These are phyloP conservation scores for Papilio gigon DNA, from an alignment of 2,888 invertebrate species.

Conservation along the genomic window DNA sequence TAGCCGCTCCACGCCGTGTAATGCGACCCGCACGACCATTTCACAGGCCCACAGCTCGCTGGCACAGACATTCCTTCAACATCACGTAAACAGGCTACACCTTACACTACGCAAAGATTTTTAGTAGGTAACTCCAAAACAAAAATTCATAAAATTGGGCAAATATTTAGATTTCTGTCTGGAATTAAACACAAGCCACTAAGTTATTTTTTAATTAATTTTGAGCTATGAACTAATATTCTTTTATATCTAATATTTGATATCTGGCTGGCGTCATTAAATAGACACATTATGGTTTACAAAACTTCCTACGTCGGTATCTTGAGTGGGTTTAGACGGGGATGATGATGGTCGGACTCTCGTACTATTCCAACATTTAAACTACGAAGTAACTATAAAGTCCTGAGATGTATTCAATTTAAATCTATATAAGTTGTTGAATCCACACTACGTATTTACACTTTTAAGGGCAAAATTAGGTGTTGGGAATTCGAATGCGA, in stretches of 20 bases:
- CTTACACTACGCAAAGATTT: neutral
- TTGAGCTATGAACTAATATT: too few species aligned
- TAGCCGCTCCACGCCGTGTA: conserved; percentile 35
- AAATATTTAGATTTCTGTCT: too few species aligned
- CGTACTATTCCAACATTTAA: neutral
- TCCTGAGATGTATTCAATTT: conserved; percentile 16
- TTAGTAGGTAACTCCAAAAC: too few species aligned
- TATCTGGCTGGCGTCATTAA: too few species aligned
- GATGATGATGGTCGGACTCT: too few species aligned
- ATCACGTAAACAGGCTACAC: conserved; percentile 6
- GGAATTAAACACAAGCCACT: too few species aligned
- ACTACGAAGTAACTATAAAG: conserved; percentile 9
- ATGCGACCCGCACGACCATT: conserved; percentile 42
- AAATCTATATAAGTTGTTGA: conserved; percentile 21
- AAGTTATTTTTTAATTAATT: too few species aligned
- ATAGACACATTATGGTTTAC: too few species aligned
- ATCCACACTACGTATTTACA: conserved; percentile 29
- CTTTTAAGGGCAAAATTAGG: conserved; percentile 39
- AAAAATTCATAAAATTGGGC: too few species aligned
- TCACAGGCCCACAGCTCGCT: conserved; percentile 10
- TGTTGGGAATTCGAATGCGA: conserved; percentile 22
- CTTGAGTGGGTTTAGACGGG: too few species aligned
- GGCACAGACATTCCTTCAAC: conserved; percentile 30
- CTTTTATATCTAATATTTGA: too few species aligned
- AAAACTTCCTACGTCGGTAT: too few species aligned